Percentiles rank a stretch among this genome's conserved stretches.
These are phyloP conservation scores for Rhodeus uyekii DNA, from an alignment of 2,797 vertebrate genomes.

Conservation along the genomic window DNA sequence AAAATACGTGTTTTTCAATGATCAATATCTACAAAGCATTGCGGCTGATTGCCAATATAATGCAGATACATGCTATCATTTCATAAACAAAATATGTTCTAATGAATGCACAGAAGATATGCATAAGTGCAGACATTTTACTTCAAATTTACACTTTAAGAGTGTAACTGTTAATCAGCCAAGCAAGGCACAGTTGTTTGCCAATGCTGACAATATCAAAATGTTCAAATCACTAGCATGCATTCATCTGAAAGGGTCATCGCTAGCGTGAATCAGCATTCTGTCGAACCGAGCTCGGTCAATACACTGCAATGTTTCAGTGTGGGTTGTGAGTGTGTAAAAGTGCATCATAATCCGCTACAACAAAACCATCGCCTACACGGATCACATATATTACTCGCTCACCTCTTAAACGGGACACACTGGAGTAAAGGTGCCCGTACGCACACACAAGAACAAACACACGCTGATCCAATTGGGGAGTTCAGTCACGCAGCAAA, in stretches of 20 bases:
- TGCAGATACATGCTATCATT: background rate
- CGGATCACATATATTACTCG: background rate
- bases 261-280: slow-evolving; percentile 7
- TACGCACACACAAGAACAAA: slow-evolving; percentile 27
- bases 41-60: background rate
- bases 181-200: background rate
- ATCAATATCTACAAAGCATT: background rate
- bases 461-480: slow-evolving; percentile 47
- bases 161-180: background rate
- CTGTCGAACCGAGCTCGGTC: background rate
- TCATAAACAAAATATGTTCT: background rate
- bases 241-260: background rate
- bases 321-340: background rate
- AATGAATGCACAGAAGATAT: background rate
- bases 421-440: background rate
- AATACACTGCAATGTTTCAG: background rate
- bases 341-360: slow-evolving; percentile 1
- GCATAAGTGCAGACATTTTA: background rate
- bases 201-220: background rate
- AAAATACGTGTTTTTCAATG: background rate
- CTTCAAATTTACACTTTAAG: no score
- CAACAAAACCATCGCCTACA: background rate
- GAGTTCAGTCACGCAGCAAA: slow-evolving; percentile 48
- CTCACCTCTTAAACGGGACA: background rate
- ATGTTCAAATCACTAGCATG: background rate